Conservation (phyloP, 2,113 vertebrate genomes). For the Oncorhynchus nerka region DNA sequence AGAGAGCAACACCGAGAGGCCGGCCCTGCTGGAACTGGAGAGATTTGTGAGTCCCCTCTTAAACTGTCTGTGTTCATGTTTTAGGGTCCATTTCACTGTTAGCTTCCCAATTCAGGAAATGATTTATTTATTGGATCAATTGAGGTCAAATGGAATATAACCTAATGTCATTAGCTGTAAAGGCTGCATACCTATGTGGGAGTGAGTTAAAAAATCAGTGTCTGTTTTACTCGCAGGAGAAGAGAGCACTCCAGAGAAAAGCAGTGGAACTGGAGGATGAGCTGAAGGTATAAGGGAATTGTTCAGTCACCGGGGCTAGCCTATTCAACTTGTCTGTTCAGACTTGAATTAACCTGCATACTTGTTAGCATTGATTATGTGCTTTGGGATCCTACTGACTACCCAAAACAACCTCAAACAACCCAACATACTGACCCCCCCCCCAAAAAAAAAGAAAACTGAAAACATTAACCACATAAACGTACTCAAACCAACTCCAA, state of each 20-base stretch:
- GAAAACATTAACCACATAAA: no score
- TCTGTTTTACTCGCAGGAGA: slow-evolving; percentile 64
- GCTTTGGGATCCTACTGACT: no score
- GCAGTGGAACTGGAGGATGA: slow-evolving; percentile 86
- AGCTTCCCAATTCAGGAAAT: background rate
- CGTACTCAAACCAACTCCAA: no score
- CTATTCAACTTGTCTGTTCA: background rate
- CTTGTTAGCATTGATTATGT: no score
- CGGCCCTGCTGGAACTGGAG: slow-evolving; percentile 84
- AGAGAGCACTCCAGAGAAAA: slow-evolving; percentile 82
- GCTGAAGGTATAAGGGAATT: slow-evolving; percentile 76
- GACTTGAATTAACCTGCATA: no score
- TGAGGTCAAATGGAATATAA: no score
- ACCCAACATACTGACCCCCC: no score
- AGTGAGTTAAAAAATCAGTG: background rate
- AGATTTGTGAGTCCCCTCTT: slow-evolving; percentile 81
- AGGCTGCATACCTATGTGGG: no score
- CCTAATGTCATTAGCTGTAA: no score
- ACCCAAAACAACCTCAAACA: no score
- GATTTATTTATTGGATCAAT: no score
- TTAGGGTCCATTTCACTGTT: background rate
- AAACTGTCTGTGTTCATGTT: background rate
- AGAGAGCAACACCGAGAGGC: slow-evolving; percentile 78
- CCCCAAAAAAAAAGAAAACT: no score
- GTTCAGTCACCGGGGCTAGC: background rate